phyloP scores from a whole-genome alignment of 1,140 invertebrate genomes.

The Spodoptera frugiperda region DNA sequence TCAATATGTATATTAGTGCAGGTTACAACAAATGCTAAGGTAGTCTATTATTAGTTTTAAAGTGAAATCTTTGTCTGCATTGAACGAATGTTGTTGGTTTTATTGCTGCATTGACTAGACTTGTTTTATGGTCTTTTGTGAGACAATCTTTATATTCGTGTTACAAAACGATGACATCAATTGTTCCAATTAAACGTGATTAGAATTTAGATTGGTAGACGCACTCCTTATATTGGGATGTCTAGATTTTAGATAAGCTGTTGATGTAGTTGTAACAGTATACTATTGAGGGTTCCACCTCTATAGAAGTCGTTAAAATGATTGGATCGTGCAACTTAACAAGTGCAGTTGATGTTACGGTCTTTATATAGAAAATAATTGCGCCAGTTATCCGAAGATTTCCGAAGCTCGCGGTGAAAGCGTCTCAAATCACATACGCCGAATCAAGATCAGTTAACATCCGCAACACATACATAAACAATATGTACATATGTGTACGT shows the following conservation, averaged over 20 bases:
- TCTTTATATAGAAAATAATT: conserved; percentile 53
- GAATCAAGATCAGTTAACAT: conserved; percentile 79
- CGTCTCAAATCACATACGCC: conserved; percentile 77
- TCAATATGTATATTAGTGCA: background rate
- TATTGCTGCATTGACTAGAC: conserved; percentile 22
- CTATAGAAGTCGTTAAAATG: conserved; percentile 4
- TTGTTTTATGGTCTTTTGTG: conserved; percentile 26
- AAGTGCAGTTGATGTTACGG: conserved; percentile 31
- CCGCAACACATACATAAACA: conserved; percentile 66
- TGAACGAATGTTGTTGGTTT: background rate
- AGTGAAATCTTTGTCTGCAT: conserved; percentile 3
- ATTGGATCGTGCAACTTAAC: conserved; percentile 39
- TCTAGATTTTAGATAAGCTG: conserved; percentile 5
- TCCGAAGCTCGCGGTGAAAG: conserved; percentile 60
- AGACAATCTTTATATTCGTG: conserved; percentile 45
- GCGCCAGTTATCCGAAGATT: conserved; percentile 54
- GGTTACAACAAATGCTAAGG: background rate
- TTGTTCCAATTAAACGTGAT: conserved; percentile 53
- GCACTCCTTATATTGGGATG: background rate
- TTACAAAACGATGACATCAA: conserved; percentile 44
- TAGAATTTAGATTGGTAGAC: conserved; percentile 41
- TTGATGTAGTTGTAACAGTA: background rate
- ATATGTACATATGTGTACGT: conserved; percentile 78
- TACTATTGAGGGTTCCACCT: background rate
- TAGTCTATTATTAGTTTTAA: conserved; percentile 4